Conservation (phyloP, 2,797 vertebrate genomes). For the Falco berigora region DNA sequence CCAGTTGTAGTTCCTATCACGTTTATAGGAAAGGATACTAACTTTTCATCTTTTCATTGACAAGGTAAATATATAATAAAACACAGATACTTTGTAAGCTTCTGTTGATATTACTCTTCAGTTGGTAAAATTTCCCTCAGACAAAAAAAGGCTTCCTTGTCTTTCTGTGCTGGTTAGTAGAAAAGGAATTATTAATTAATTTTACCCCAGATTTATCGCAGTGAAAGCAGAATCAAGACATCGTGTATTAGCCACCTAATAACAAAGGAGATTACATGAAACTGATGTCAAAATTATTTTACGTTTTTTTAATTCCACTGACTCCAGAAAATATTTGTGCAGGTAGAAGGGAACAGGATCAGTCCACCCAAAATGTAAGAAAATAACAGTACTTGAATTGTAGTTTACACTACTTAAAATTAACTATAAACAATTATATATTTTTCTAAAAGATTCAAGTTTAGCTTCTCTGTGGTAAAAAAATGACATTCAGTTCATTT, state of each 20-base stretch:
- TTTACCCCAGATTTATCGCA: background rate
- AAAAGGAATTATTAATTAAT: background rate
- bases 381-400: background rate
- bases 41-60: background rate
- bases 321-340: background rate
- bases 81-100: background rate
- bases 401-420: background rate
- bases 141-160: accelerated
- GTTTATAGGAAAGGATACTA: background rate
- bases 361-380: background rate
- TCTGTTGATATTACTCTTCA: background rate
- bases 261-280: background rate
- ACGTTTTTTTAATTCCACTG: background rate
- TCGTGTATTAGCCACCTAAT: background rate
- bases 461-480: background rate
- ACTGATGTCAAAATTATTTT: background rate
- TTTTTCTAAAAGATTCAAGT: background rate
- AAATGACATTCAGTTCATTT: background rate
- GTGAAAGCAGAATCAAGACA: background rate
- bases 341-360: background rate
- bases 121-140: background rate
- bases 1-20: background rate
- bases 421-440: background rate
- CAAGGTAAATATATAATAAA: background rate
- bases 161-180: background rate